Percentiles rank a stretch among this genome's conserved stretches.
Conservation (phyloP, 2,888 invertebrate genomes). For the Panorpa germanica region DNA sequence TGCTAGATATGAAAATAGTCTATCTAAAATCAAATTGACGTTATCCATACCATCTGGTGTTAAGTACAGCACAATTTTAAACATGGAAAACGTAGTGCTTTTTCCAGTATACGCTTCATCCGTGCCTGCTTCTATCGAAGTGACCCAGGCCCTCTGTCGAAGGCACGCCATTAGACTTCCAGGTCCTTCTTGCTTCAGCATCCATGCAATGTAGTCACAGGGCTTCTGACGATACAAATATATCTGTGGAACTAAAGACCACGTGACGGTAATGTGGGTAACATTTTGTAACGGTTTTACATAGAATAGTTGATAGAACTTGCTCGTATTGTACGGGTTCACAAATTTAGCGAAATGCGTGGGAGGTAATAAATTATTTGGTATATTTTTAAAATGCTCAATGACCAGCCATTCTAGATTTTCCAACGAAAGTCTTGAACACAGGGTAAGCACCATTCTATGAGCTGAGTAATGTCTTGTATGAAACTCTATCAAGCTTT, state of each 20-base stretch:
- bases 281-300: too few species aligned
- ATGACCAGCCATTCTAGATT: conserved; percentile 20
- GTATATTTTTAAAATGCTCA: conserved; percentile 47
- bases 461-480: conserved; percentile 68
- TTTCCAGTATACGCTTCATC: conserved; percentile 59
- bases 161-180: conserved; percentile 63
- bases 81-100: conserved; percentile 59
- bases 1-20: conserved; percentile 61
- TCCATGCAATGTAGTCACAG: conserved; percentile 49
- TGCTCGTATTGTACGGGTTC: too few species aligned
- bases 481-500: conserved; percentile 52
- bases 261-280: too few species aligned
- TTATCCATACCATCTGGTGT: conserved; percentile 60
- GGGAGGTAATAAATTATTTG: conserved; percentile 39
- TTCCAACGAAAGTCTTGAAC: conserved; percentile 31
- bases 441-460: conserved; percentile 72
- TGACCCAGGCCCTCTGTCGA: conserved; percentile 62
- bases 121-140: conserved; percentile 49
- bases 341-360: conserved; percentile 37
- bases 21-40: conserved; percentile 53
- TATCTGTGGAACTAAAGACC: too few species aligned
- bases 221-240: too few species aligned
- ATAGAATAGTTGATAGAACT: too few species aligned
- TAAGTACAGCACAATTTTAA: conserved; percentile 50
- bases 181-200: conserved; percentile 75